Base-by-base conservation (phyloP, 2,797 vertebrate genomes). In the Tinamus major region DNA sequence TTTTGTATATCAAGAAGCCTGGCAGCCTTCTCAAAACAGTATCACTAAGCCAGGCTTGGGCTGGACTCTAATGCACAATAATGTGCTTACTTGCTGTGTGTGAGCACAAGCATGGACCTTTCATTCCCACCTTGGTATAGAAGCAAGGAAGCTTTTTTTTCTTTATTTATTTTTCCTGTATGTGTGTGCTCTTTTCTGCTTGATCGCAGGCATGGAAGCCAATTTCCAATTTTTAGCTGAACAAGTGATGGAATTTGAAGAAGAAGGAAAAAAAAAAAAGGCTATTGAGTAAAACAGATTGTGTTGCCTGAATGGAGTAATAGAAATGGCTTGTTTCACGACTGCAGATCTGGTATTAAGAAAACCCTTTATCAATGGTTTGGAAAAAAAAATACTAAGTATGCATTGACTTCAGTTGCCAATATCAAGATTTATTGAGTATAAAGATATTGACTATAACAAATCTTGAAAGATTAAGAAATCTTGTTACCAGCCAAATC, bases 401-500 rank as follows among this genome's bases (percentile, higher is more conserved):
- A 97, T 97, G 78, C 97, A 97, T 95, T 98, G 98, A 97, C 95
- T 96, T 96, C 81, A 91, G 75, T 95, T 97, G 97, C 96, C 87
- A 49, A 97, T 98, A 98, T 89, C 89, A 97, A 97, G 97, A 98
- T 98, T 98, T 97, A 98, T 98, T 97, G 91, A 96, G 77, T 95
- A 1, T 6, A 95, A 90, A 94, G 76, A 90, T 98, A 98, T 98
- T 96, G 98, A 98, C 96, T 96, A 92, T 87, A 90, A 85, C 85
- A 98, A 96, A 97, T 97, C 91, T 96, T n/a, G n/a, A n/a, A 97
- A 94, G 93, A 96, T 94, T 97, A 97, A 98, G 98, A 97, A 97
- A 98, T 98, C 96, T 97, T 96, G 91, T 95, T 98, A 97, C 95
- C 93, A 97, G 85, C 89, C 93, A 95, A 96, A 97, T 93, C 86